phyloP scores from a whole-genome alignment of 1,140 invertebrate genomes.

The Heliconius congener region DNA sequence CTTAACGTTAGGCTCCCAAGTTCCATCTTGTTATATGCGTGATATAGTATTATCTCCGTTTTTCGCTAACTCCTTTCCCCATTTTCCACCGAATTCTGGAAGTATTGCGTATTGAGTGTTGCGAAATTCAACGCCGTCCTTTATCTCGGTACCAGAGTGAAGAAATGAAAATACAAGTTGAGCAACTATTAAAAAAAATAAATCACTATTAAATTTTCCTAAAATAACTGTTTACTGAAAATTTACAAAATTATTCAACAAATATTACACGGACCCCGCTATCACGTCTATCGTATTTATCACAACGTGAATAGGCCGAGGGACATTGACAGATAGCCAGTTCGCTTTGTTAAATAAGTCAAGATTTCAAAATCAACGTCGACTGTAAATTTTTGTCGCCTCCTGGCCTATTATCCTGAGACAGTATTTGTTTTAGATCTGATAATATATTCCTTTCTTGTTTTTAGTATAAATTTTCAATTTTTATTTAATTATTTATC shows the following conservation, averaged over 20 bases:
- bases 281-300: conserved; percentile 56
- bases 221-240: too few relatives aligned
- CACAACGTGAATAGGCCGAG: conserved; percentile 47
- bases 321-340: conserved; percentile 55
- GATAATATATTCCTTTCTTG: conserved; percentile 4
- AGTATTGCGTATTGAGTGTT: too few relatives aligned
- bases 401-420: conserved; percentile 30
- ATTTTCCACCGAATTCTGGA: too few relatives aligned
- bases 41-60: too few relatives aligned
- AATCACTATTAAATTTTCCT: too few relatives aligned
- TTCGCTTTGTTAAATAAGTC: conserved; percentile 47
- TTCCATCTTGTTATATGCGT: too few relatives aligned
- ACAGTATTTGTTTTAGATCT: conserved; percentile 22
- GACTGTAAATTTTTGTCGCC: conserved; percentile 34
- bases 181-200: too few relatives aligned
- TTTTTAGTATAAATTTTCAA: conserved; percentile 13
- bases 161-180: too few relatives aligned
- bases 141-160: too few relatives aligned
- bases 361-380: conserved; percentile 39
- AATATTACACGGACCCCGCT: conserved; percentile 39
- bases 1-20: too few relatives aligned
- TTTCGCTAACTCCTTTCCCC: too few relatives aligned
- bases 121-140: too few relatives aligned
- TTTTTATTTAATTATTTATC: neutral
- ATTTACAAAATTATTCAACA: conserved; percentile 16